A percentile compares a stretch with the other conserved stretches of the same genome.
Evolutionary conservation across 2,797 vertebrate species (phyloP).

Genomic region (Typhlichthys eigenmanni): DNA sequence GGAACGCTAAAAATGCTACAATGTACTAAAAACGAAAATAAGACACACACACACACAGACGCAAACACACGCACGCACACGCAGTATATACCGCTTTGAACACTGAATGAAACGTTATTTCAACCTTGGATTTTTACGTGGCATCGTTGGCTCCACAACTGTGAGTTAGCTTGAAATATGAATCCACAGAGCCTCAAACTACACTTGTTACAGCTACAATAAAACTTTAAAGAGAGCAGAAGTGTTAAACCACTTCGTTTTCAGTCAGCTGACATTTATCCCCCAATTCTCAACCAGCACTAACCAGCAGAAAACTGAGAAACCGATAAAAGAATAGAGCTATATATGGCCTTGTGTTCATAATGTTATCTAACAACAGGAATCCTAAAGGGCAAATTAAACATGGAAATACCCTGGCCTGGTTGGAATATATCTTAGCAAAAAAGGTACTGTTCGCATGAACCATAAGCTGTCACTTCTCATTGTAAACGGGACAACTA

Average conservation of each 20-base stretch:
- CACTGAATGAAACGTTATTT: conserved; percentile 17
- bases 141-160: conserved; percentile 19
- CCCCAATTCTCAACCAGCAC: conserved; percentile 1
- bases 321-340: not conserved
- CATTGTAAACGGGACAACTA: conserved; percentile 3
- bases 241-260: not conserved
- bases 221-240: conserved; percentile 3
- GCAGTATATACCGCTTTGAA: conserved; percentile 5
- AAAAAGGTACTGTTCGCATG: too few species aligned
- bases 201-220: conserved; percentile 15
- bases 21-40: conserved; percentile 1
- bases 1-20: conserved; percentile 21
- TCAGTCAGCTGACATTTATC: conserved; percentile 8
- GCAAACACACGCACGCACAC: not conserved
- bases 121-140: conserved; percentile 48
- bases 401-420: conserved; percentile 3
- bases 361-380: not conserved
- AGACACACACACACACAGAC: not conserved
- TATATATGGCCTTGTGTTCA: conserved; percentile 1
- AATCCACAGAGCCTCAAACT: conserved; percentile 32
- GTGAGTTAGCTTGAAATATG: conserved; percentile 28
- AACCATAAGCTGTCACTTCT: too few species aligned
- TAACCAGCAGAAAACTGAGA: conserved; percentile 3
- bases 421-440: too few species aligned
- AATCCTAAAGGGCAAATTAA: not conserved